These are phyloP conservation scores for Drosophila siamana DNA, from an alignment of 2,888 invertebrate genomes.

Conservation along the genomic window DNA sequence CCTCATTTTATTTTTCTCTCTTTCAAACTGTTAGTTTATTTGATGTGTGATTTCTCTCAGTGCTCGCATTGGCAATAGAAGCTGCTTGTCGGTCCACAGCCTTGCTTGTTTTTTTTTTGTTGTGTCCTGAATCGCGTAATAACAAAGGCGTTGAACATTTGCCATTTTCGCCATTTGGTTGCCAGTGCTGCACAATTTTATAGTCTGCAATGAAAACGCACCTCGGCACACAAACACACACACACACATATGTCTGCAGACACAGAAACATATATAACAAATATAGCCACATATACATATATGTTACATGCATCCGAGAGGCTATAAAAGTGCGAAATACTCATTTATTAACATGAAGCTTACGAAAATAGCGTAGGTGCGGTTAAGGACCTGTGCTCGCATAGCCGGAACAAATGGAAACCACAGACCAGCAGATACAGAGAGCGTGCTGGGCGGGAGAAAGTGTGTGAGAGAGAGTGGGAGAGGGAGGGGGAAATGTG, in stretches of 20 bases:
- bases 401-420: conserved; percentile 18
- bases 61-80: conserved; percentile 51
- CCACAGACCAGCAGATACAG: conserved; percentile 10
- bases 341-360: conserved; percentile 73
- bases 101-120: conserved; percentile 3
- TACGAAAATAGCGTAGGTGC: conserved; percentile 67
- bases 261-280: background rate
- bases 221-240: conserved; percentile 36
- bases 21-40: background rate
- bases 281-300: conserved; percentile 3
- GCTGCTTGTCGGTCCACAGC: conserved; percentile 21
- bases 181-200: conserved; percentile 65
- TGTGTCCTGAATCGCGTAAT: conserved; percentile 45
- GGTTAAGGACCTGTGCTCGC: conserved; percentile 53
- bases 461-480: conserved; percentile 3
- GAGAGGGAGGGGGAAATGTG: background rate
- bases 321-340: conserved; percentile 70
- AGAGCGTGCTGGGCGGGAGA: background rate
- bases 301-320: conserved; percentile 22
- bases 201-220: conserved; percentile 66
- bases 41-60: conserved; percentile 28
- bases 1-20: background rate
- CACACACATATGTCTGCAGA: too few relatives aligned
- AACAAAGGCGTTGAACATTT: conserved; percentile 64
- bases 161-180: conserved; percentile 53